Evolutionary conservation across 2,888 invertebrate genomes (phyloP).

Genomic region (Dolomedes plantarius): DNA sequence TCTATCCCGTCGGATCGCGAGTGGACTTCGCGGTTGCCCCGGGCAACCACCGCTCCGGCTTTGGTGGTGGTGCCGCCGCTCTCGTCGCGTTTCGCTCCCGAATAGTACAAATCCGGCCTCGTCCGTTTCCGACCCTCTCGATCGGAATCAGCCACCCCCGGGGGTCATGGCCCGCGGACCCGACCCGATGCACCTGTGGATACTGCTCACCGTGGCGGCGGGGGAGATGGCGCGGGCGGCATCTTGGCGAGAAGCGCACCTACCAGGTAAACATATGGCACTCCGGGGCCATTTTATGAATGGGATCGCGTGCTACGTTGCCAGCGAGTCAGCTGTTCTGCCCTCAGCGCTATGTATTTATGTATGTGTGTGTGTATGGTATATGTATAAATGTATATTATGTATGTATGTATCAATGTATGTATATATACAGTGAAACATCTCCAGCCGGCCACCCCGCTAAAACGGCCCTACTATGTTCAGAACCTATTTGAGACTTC

Average conservation of each 20-base stretch:
- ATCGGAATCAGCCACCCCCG: not conserved
- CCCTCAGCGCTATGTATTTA: no score
- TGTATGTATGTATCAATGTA: no score
- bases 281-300: not conserved
- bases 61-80: not conserved
- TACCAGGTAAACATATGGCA: not conserved
- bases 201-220: not conserved
- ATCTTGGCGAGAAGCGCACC: not conserved
- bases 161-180: not conserved
- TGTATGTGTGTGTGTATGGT: no score
- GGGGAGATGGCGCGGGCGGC: not conserved
- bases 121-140: no score
- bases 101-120: no score
- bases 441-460: no score
- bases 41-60: not conserved
- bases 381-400: no score
- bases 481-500: no score
- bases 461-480: no score
- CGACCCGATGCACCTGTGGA: not conserved
- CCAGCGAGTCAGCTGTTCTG: no score
- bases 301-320: not conserved
- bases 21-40: conserved; percentile 3
- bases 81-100: no score
- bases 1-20: conserved; percentile 9
- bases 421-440: no score